These are phyloP conservation scores for Hyles euphorbiae DNA, from an alignment of 1,140 invertebrate genomes.

Conservation along the genomic window DNA sequence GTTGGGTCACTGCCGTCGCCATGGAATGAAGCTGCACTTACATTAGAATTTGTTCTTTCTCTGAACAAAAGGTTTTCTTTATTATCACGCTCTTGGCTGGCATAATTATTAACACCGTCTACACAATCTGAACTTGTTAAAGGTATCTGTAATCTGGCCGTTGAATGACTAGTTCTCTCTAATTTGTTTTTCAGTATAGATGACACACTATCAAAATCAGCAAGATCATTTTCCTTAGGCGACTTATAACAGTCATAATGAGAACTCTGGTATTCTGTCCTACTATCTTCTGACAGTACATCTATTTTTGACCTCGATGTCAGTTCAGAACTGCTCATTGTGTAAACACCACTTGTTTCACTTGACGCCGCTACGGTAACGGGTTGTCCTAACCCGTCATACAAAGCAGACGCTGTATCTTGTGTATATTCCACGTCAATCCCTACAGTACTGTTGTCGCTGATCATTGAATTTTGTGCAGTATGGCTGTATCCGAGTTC, in stretches of 20 bases:
- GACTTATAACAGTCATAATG: constrained; percentile 75
- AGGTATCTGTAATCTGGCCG: constrained; percentile 34
- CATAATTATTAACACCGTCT: constrained; percentile 58
- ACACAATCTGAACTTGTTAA: constrained; percentile 67
- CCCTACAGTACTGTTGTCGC: constrained; percentile 76
- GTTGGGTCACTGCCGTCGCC: constrained; percentile 91
- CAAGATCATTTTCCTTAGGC: constrained; percentile 61
- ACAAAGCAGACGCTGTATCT: constrained; percentile 71
- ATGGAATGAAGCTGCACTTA: constrained; percentile 85
- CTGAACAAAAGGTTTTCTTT: constrained; percentile 70
- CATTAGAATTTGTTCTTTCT: constrained; percentile 83
- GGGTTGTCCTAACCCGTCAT: constrained; percentile 63
- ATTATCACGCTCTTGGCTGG: constrained; percentile 35
- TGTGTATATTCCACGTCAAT: constrained; percentile 76
- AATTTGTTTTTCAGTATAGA: constrained; percentile 67
- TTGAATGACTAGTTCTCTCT: constrained; percentile 39
- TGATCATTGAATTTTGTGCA: constrained; percentile 86
- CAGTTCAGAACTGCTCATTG: constrained; percentile 83
- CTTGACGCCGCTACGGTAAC: constrained; percentile 77
- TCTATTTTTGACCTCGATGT: constrained; percentile 61
- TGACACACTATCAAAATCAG: constrained; percentile 67
- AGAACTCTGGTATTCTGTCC: constrained; percentile 65
- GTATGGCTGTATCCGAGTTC: constrained; percentile 89
- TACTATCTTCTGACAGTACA: constrained; percentile 49
- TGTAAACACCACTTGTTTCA: constrained; percentile 87